Evolutionary conservation across 2,797 vertebrate genomes (phyloP), one percentile per base, ranked within the genome.

Genomic region (Chlorospingus semifuscus): DNA sequence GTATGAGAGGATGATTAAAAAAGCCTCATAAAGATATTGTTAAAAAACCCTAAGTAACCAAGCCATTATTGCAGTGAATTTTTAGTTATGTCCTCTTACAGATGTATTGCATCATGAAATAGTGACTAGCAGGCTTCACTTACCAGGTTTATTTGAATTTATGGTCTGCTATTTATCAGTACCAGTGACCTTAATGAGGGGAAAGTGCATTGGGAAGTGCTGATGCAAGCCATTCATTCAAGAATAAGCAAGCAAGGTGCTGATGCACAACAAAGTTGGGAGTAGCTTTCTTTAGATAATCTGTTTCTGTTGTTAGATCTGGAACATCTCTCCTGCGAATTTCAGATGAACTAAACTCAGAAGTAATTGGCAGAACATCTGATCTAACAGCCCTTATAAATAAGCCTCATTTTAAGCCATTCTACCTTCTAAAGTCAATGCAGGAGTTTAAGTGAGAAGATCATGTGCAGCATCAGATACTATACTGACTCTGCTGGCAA

Each of bases 321-420:
- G 76, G 36, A 96, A 41, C 71, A 76, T 61, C 75, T 89, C 87
- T 94, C 56, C n/a, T 53, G 64, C 72, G 80, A 66, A 78, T 94
- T 71, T 92, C 36, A 59, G 41, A 49, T 74, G 23, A 87, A 49
- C 56, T 87, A 55, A 36, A 32, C 64, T 91, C 68, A 83, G 86
- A 90, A 88, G 83, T 86, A 93, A 82, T 82, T 92, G 88, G 79
- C 70, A 82, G 74, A 63, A 83, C 55, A 70, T 90, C 75, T 94
- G 66, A 74, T 93, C 79, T 76, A 89, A 70, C 70, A 69, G 49
- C 24, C 27, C 27, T 74, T 84, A 56, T 49, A 86, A 84, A 82
- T 77, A 46, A 82, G 18, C 55, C 53, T 79, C 52, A 46, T 36
- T 72, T 93, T 80, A 93, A 84, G 41, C 66, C 90, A 59, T 95